These are phyloP conservation scores for Ciconia nigra DNA, from an alignment of 2,797 vertebrate genomes.

Conservation along the genomic window DNA sequence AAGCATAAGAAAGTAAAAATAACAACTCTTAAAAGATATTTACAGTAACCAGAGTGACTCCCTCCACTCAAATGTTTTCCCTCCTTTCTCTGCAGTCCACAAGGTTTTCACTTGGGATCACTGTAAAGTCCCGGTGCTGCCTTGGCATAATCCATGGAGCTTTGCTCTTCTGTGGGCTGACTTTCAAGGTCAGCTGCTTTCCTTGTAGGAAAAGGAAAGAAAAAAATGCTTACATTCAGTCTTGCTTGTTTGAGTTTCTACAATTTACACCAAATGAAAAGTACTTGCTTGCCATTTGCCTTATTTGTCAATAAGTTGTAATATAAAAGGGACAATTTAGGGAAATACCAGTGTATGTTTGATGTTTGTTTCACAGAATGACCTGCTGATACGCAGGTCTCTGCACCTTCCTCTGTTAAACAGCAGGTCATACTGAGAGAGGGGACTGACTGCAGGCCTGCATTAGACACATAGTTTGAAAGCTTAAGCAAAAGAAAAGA, in stretches of 20 bases:
- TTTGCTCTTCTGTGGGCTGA: not conserved
- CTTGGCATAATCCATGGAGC: rapidly evolving
- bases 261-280: not conserved
- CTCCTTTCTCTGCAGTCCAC: not conserved
- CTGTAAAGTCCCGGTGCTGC: not conserved
- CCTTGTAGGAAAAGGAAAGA: not conserved
- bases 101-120: not conserved
- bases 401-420: not conserved
- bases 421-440: not conserved
- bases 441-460: not conserved
- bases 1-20: not conserved
- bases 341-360: not conserved
- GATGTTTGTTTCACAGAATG: not conserved
- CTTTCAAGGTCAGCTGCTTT: not conserved
- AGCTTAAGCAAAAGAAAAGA: not conserved
- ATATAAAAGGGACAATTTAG: not conserved
- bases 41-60: not conserved
- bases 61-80: not conserved
- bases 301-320: not conserved
- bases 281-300: not conserved
- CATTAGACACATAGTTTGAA: not conserved
- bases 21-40: not conserved
- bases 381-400: not conserved
- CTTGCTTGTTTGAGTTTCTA: not conserved
- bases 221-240: not conserved